Evolutionary conservation across 2,113 vertebrate species (phyloP).

Genomic region (Scopus umbretta): DNA sequence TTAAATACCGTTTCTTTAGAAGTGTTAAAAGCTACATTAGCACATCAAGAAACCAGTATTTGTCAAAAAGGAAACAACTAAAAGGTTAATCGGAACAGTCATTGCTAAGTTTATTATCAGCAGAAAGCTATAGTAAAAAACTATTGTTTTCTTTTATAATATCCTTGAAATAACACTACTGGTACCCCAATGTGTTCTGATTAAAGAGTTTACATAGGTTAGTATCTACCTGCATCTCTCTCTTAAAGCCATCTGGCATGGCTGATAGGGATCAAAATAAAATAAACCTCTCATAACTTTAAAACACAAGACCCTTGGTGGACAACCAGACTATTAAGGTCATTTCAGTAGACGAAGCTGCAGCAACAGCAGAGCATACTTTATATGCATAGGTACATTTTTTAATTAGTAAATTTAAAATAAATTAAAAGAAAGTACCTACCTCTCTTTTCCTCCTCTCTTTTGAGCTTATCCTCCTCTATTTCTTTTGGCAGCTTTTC

Average conservation of each 20-base stretch:
- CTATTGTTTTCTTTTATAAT: neutral
- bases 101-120: neutral
- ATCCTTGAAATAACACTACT: neutral
- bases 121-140: neutral
- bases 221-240: neutral
- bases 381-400: neutral
- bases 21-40: neutral
- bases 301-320: neutral
- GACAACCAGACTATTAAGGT: neutral
- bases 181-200: neutral
- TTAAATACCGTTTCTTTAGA: neutral
- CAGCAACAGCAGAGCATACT: neutral
- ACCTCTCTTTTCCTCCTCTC: slow-evolving; percentile 98
- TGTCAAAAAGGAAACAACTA: neutral
- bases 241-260: neutral
- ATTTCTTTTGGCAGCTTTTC: slow-evolving; percentile 95
- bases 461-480: slow-evolving; percentile 95
- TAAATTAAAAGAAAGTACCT: slow-evolving; percentile 38
- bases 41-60: neutral
- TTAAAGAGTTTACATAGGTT: neutral
- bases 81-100: neutral
- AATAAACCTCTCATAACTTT: neutral
- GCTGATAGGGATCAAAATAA: neutral
- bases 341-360: neutral
- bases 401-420: neutral